Percentiles rank a stretch among this genome's conserved stretches.
Conservation (phyloP, 2,113 vertebrate genomes). For the Ursus arctos region DNA sequence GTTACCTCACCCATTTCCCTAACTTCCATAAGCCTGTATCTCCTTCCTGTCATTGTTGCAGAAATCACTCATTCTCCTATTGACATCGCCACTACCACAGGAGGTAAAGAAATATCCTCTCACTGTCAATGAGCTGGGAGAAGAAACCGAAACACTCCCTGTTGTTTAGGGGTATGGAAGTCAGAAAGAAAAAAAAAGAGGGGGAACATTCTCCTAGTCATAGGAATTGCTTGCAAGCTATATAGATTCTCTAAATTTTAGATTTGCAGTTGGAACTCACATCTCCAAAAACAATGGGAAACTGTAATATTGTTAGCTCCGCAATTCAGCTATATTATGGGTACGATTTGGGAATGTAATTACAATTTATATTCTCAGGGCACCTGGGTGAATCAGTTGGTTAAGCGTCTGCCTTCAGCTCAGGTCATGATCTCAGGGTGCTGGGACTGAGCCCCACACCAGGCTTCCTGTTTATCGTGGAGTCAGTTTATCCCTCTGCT, state of each 20-base stretch:
- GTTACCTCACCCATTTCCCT: neutral
- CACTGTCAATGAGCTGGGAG: neutral
- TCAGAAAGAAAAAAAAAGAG: neutral
- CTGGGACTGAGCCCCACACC: neutral
- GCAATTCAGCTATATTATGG: neutral
- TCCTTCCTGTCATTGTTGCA: neutral
- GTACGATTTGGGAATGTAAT: neutral
- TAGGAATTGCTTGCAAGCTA: slow-evolving; percentile 44
- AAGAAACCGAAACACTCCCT: neutral
- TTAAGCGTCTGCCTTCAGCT: neutral
- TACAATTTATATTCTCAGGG: neutral
- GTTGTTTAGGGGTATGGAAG: neutral
- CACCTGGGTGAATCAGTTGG: neutral
- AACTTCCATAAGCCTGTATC: neutral
- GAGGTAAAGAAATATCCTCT: neutral
- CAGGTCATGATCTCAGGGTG: neutral
- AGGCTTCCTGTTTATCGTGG: neutral
- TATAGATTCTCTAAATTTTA: neutral
- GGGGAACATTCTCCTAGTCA: neutral
- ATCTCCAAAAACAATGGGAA: neutral
- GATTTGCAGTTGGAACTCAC: neutral
- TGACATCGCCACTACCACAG: neutral
- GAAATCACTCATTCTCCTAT: neutral
- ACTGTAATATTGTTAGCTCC: neutral
- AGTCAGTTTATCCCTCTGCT: neutral